These are phyloP conservation scores for Pseudochaenichthys georgianus DNA, from an alignment of 2,797 vertebrate genomes.

Conservation along the genomic window DNA sequence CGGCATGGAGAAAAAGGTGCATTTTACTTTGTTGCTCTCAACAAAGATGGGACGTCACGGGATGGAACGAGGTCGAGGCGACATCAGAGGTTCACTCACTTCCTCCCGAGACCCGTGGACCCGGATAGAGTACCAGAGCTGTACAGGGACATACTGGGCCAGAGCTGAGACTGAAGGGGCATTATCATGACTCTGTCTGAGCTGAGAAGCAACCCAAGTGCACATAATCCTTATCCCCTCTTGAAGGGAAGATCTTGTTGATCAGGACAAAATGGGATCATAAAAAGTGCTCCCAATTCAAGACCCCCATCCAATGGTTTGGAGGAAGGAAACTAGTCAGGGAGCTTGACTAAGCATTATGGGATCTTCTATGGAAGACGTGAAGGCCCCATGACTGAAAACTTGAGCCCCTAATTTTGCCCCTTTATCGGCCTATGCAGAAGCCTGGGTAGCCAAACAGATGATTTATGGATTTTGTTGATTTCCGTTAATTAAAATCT, in stretches of 20 bases:
- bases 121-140: conserved; percentile 97
- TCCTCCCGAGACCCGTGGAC: conserved; percentile 97
- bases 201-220: conserved; percentile 44
- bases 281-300: conserved; percentile 46
- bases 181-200: conserved; percentile 10
- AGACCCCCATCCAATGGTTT: conserved; percentile 35
- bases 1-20: conserved; percentile 94
- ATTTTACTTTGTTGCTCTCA: conserved; percentile 96
- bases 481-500: conserved; percentile 42
- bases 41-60: conserved; percentile 96
- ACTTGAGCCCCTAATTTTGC: conserved; percentile 20
- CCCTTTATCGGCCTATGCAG: conserved; percentile 57
- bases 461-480: conserved; percentile 49
- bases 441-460: conserved; percentile 46
- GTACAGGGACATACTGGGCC: conserved; percentile 97
- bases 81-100: conserved; percentile 99
- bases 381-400: conserved; percentile 29
- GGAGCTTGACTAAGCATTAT: conserved; percentile 45
- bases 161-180: conserved; percentile 88
- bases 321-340: conserved; percentile 41
- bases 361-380: conserved; percentile 52
- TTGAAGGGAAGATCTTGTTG: conserved; percentile 40
- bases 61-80: conserved; percentile 95
- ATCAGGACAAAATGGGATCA: conserved; percentile 50
- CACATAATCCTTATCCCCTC: conserved; percentile 28